Conservation (phyloP, 2,797 vertebrate genomes). For the Allobates femoralis region DNA sequence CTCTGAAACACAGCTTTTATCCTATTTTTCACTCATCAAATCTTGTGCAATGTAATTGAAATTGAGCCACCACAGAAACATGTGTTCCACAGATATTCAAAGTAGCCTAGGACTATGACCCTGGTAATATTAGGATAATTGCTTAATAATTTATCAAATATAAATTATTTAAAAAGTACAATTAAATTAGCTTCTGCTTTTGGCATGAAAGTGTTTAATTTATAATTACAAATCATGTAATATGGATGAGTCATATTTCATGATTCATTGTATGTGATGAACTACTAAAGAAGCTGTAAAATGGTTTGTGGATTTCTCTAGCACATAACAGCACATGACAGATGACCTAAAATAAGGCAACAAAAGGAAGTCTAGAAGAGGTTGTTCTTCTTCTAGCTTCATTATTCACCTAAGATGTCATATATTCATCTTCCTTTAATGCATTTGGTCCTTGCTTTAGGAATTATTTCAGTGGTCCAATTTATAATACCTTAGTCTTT, state of each 20-base stretch:
- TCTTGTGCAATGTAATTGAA: conserved; percentile 8
- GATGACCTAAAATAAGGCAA: conserved; percentile 6
- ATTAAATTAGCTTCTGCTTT: conserved; percentile 53
- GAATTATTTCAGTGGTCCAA: too few relatives aligned
- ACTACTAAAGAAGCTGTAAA: conserved; percentile 7
- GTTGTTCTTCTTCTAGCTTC: neutral
- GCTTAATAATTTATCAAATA: conserved; percentile 36
- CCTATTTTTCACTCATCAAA: neutral
- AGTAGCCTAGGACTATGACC: conserved; percentile 23
- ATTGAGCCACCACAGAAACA: neutral
- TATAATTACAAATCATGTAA: conserved; percentile 34
- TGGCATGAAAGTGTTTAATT: conserved; percentile 25
- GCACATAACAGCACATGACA: neutral
- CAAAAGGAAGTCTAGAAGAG: neutral
- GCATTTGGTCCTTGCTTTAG: neutral
- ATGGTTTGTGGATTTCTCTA: conserved; percentile 11
- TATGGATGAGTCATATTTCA: conserved; percentile 46
- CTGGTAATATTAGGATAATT: conserved; percentile 39
- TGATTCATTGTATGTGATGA: conserved; percentile 35
- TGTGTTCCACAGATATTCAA: neutral
- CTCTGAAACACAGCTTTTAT: neutral
- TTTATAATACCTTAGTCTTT: neutral
- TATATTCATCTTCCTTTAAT: neutral
- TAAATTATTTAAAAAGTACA: conserved; percentile 39
- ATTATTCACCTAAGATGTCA: neutral